phyloP scores from a whole-genome alignment of 2,113 vertebrate genomes.

The Pseudonaja textilis region DNA sequence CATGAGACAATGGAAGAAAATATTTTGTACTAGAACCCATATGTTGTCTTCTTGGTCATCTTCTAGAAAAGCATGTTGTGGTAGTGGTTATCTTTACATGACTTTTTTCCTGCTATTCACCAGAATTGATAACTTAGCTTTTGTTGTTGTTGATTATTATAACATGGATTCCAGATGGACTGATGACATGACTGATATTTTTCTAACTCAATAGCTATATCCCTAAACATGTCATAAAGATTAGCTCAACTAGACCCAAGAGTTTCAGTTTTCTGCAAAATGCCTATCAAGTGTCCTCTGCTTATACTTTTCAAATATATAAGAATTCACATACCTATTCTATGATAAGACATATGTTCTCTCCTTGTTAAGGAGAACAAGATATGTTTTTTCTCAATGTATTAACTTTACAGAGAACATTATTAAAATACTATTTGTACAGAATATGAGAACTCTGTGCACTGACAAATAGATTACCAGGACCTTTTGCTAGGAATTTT shows the following conservation, averaged over 20 bases:
- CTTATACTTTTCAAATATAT: neutral
- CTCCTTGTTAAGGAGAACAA: neutral
- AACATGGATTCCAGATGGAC: neutral
- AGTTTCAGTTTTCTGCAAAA: neutral
- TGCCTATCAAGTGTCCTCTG: neutral
- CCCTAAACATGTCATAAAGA: neutral
- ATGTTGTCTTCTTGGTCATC: neutral
- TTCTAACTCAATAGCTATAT: neutral
- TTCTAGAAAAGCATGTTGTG: neutral
- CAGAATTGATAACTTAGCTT: neutral
- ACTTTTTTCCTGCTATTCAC: neutral
- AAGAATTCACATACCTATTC: neutral
- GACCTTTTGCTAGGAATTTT: constrained; percentile 58
- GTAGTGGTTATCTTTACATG: neutral
- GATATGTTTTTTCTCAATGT: constrained; percentile 49
- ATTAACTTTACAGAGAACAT: constrained; percentile 39
- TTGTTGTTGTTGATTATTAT: neutral
- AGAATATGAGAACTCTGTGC: constrained; percentile 58
- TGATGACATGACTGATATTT: neutral
- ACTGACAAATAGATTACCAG: constrained; percentile 69
- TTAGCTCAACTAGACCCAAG: neutral
- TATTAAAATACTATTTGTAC: constrained; percentile 34
- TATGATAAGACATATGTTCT: constrained; percentile 19
- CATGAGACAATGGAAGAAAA: neutral
- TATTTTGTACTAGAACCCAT: neutral